These are phyloP conservation scores for Rutpela maculata DNA, from an alignment of 2,888 invertebrate species.

Conservation along the genomic window DNA sequence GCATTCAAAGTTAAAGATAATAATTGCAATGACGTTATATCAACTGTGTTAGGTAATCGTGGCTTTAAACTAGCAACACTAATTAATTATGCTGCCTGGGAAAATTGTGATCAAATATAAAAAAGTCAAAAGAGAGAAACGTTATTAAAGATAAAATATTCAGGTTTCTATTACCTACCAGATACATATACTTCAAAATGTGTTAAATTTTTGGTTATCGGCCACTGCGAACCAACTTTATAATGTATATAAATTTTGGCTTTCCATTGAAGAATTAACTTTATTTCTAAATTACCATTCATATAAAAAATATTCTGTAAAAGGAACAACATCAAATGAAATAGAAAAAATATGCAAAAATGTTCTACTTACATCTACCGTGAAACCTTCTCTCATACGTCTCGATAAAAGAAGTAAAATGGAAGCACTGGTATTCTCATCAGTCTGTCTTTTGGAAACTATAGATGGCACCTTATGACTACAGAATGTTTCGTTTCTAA, in stretches of 20 bases:
- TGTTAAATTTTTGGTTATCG: constrained; percentile 73
- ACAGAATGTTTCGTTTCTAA: constrained; percentile 77
- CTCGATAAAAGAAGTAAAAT: constrained; percentile 82
- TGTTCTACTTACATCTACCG: constrained; percentile 75
- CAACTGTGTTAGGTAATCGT: too few species aligned
- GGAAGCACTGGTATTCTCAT: constrained; percentile 79
- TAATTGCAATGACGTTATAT: too few species aligned
- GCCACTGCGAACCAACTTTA: constrained; percentile 78
- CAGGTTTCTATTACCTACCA: constrained; percentile 67
- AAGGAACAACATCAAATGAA: constrained; percentile 42
- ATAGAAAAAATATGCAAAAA: constrained; percentile 29
- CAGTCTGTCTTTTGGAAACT: constrained; percentile 80
- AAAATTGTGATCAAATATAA: not conserved
- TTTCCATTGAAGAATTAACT: constrained; percentile 83
- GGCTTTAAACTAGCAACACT: too few species aligned
- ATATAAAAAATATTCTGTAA: constrained; percentile 75
- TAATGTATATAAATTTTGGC: constrained; percentile 84
- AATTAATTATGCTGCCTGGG: too few species aligned
- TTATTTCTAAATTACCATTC: constrained; percentile 79
- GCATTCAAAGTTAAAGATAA: too few species aligned
- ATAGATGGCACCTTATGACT: constrained; percentile 76
- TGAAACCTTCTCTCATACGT: constrained; percentile 85
- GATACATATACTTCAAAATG: constrained; percentile 71
- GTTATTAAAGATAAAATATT: not conserved
- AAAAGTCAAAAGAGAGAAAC: too few species aligned